Evolutionary conservation across 2,113 vertebrate genomes (phyloP).

Genomic region (Acanthochromis polyacanthus): DNA sequence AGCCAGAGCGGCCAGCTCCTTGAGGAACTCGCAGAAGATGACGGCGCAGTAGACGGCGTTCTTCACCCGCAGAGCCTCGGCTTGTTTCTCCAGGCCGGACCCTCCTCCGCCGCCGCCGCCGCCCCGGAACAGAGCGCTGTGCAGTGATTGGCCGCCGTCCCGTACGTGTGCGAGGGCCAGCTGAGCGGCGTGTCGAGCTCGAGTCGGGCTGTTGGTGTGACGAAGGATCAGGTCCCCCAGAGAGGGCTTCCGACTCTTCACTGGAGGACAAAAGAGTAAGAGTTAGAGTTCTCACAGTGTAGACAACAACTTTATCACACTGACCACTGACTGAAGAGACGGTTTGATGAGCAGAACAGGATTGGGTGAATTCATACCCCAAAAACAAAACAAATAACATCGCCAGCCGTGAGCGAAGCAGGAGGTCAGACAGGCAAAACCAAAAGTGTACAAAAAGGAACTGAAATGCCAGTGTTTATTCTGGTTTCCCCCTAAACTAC

Average conservation of each 20-base stretch:
- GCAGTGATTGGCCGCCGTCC: constrained; percentile 88
- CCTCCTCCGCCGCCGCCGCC: constrained; percentile 42
- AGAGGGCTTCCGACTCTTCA: constrained; percentile 92
- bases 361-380: too few species aligned
- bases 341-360: too few species aligned
- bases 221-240: constrained; percentile 94
- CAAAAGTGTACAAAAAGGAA: too few species aligned
- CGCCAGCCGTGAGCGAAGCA: too few species aligned
- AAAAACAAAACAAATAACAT: too few species aligned
- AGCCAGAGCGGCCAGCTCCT: constrained; percentile 95
- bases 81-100: constrained; percentile 86
- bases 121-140: constrained; percentile 85
- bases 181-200: constrained; percentile 90
- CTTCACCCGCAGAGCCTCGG: constrained; percentile 92
- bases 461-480: too few species aligned
- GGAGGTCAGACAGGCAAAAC: too few species aligned
- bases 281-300: too few species aligned
- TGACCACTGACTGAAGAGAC: too few species aligned
- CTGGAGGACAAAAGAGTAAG: constrained; percentile 68
- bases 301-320: too few species aligned
- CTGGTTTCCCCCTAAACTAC: too few species aligned
- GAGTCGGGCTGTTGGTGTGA: constrained; percentile 92
- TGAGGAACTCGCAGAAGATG: constrained; percentile 96
- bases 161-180: constrained; percentile 90
- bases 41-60: constrained; percentile 96